Evolutionary conservation across 2,797 vertebrate species (phyloP).

Genomic region (Echiichthys vipera): DNA sequence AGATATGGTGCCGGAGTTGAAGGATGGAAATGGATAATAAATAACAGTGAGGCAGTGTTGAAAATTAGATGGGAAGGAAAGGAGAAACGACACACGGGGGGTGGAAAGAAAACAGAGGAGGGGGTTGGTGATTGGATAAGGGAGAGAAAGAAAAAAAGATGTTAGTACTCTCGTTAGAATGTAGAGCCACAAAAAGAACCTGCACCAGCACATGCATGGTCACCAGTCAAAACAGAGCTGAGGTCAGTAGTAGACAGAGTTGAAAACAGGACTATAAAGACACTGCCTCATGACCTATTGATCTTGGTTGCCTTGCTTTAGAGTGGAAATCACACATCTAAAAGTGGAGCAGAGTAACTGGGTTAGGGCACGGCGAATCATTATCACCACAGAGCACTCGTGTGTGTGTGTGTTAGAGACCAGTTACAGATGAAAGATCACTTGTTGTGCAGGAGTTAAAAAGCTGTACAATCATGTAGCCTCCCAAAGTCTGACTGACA

Average conservation of each 20-base stretch:
- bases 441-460: conserved; percentile 14
- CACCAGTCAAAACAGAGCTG: conserved; percentile 46
- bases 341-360: conserved; percentile 60
- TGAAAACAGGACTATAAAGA: conserved; percentile 44
- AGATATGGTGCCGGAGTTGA: conserved; percentile 22
- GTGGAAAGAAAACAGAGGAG: conserved; percentile 29
- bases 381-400: conserved; percentile 31
- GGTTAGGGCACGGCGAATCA: conserved; percentile 53
- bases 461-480: not conserved
- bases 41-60: not conserved
- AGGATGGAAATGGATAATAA: conserved; percentile 18
- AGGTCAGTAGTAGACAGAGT: conserved; percentile 41
- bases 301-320: conserved; percentile 46
- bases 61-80: conserved; percentile 11
- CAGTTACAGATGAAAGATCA: conserved; percentile 22
- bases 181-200: conserved; percentile 52
- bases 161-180: conserved; percentile 73
- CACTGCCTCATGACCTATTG: conserved; percentile 51
- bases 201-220: not conserved
- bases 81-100: not conserved
- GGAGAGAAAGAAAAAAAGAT: conserved; percentile 42
- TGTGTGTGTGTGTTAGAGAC: conserved; percentile 6
- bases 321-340: conserved; percentile 41
- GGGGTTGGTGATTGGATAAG: conserved; percentile 42
- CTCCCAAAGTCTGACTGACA: conserved; percentile 21